A percentile compares a stretch with the other conserved stretches of the same genome.
Conservation (phyloP, 2,888 invertebrate genomes). For the Platycnemis pennipes region DNA sequence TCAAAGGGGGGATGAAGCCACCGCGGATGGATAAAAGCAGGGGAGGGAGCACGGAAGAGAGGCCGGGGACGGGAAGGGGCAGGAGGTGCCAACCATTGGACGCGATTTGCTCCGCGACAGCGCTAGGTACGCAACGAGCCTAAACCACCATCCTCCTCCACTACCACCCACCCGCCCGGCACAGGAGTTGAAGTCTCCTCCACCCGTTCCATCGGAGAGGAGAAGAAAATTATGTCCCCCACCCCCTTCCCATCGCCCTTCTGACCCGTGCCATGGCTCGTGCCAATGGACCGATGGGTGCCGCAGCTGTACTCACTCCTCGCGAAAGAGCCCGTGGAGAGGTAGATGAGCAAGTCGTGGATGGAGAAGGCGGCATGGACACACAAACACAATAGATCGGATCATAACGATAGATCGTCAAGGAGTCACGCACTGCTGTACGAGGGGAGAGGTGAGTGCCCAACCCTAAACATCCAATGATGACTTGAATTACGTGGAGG, state of each 20-base stretch:
- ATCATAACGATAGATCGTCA: conserved; percentile 28
- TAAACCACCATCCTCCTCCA: not conserved
- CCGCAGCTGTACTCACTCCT: not conserved
- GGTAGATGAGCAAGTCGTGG: not conserved
- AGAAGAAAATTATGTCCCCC: not conserved
- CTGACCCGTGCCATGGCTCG: not conserved
- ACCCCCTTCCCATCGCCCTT: not conserved
- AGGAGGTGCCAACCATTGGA: not conserved
- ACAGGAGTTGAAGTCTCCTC: not conserved
- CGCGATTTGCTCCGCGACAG: conserved; percentile 49
- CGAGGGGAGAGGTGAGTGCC: not conserved
- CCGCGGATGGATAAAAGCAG: not conserved
- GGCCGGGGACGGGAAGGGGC: not conserved
- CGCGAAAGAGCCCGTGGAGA: not conserved
- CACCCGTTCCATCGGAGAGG: not conserved
- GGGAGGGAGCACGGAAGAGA: not conserved
- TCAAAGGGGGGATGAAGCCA: not conserved
- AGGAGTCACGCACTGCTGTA: too few species aligned
- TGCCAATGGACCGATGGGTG: not conserved
- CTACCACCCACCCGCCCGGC: not conserved
- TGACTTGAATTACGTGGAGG: conserved; percentile 54
- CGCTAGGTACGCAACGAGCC: conserved; percentile 11
- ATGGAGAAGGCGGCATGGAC: not conserved
- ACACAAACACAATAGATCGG: conserved; percentile 4
- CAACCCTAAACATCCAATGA: not conserved